Conservation (phyloP, 2,113 vertebrate genomes). For the Cathartes aura region DNA sequence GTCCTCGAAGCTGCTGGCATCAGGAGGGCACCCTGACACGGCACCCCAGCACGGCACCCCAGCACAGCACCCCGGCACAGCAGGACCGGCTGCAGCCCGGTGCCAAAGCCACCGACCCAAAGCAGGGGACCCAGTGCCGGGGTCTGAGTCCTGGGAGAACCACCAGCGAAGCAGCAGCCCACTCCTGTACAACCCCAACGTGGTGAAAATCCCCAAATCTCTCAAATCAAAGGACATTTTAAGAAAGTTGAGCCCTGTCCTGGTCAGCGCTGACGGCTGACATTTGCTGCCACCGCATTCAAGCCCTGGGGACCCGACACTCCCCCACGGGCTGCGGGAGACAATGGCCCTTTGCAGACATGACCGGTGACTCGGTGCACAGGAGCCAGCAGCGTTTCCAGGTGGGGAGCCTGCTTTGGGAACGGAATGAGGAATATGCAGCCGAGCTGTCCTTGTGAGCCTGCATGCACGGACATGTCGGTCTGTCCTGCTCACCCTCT, state of each 20-base stretch:
- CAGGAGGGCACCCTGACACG: accelerated
- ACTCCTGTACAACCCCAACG: accelerated
- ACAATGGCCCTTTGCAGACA: accelerated
- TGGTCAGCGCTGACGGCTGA: accelerated
- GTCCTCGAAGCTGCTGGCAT: neutral
- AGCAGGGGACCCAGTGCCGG: neutral
- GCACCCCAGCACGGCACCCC: neutral
- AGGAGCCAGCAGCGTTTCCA: neutral
- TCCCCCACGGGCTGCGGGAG: neutral
- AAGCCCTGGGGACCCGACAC: accelerated
- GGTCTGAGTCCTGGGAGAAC: neutral
- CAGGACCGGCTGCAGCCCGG: accelerated
- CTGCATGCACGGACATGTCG: neutral
- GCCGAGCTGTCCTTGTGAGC: neutral
- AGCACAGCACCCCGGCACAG: neutral
- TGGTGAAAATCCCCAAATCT: neutral
- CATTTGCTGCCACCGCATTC: neutral
- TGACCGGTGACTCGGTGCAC: accelerated
- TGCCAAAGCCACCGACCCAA: neutral
- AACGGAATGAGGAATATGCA: slow-evolving; percentile 35
- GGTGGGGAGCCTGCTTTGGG: neutral
- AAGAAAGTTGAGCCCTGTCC: neutral
- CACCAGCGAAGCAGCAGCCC: neutral
- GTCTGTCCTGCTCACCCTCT: neutral
- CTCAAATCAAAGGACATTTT: neutral